phyloP scores from a whole-genome alignment of 2,888 invertebrate genomes.

The Sinelater perroti region DNA sequence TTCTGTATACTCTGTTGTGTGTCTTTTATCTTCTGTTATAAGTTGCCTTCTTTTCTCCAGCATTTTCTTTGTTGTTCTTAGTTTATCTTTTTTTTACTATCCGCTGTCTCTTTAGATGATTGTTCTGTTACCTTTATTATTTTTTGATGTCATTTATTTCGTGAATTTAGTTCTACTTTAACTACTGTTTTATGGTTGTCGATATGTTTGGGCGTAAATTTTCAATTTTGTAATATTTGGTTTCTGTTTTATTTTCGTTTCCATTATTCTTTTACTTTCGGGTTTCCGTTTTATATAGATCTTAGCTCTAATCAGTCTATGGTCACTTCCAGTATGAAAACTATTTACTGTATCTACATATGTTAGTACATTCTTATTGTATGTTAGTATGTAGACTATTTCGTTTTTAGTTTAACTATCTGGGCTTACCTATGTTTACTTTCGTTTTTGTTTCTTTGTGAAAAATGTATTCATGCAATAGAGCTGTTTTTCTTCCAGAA shows the following conservation, averaged over 20 bases:
- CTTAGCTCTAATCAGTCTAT: no score
- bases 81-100: slow-evolving; percentile 4
- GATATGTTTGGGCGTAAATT: neutral
- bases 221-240: no score
- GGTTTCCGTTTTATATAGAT: slow-evolving; percentile 1
- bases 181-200: slow-evolving; percentile 6
- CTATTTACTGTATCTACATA: slow-evolving; percentile 1
- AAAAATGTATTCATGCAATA: no score
- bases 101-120: neutral
- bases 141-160: neutral
- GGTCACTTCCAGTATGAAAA: slow-evolving; percentile 4
- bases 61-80: slow-evolving; percentile 5
- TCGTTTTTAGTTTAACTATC: neutral
- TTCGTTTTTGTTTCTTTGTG: neutral
- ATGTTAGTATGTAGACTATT: neutral
- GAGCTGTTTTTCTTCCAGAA: neutral
- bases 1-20: neutral
- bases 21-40: slow-evolving; percentile 1
- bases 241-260: no score
- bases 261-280: neutral
- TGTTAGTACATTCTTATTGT: slow-evolving; percentile 1
- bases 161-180: neutral
- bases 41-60: slow-evolving; percentile 6
- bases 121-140: neutral
- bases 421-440: no score